Conservation (phyloP, 2,797 vertebrate genomes). For the Mormyrops attenuatus region DNA sequence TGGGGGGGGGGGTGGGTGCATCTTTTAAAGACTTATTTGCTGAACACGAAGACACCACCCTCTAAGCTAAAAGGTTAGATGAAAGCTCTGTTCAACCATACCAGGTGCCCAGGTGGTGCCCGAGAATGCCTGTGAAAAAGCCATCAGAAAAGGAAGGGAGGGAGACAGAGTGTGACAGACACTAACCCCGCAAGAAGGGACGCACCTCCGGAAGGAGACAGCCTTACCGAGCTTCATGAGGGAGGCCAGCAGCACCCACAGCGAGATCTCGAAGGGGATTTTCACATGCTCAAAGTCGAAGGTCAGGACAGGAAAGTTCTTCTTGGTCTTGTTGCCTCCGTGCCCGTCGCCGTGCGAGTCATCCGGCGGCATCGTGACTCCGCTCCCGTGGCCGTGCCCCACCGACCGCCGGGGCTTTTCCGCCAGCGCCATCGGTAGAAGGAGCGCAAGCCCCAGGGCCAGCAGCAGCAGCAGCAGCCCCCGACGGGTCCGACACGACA, state of each 20-base stretch:
- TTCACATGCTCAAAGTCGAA: slow-evolving; percentile 69
- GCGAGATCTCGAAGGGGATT: slow-evolving; percentile 75
- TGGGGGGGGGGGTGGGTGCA: no score
- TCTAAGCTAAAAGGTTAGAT: neutral
- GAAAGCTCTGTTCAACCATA: neutral
- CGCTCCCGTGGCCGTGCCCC: neutral
- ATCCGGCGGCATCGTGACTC: neutral
- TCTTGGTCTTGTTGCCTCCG: slow-evolving; percentile 42
- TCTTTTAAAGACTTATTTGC: neutral
- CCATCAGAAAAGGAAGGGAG: neutral
- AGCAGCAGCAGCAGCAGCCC: slow-evolving; percentile 43
- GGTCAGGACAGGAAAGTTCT: slow-evolving; percentile 78
- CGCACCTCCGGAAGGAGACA: neutral
- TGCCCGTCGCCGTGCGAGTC: neutral
- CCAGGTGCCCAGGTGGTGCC: neutral
- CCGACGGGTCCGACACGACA: slow-evolving; percentile 39
- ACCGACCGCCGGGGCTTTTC: slow-evolving; percentile 42
- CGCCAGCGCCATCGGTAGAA: slow-evolving; percentile 42
- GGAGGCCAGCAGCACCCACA: slow-evolving; percentile 92
- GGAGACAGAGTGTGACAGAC: neutral
- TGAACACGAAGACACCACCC: neutral
- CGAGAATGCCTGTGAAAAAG: neutral
- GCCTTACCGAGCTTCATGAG: slow-evolving; percentile 91
- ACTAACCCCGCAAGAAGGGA: neutral
- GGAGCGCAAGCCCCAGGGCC: slow-evolving; percentile 39